A percentile compares a stretch with the other conserved stretches of the same genome.
phyloP scores from a whole-genome alignment of 2,797 vertebrate genomes.

The Melanogrammus aeglefinus region DNA sequence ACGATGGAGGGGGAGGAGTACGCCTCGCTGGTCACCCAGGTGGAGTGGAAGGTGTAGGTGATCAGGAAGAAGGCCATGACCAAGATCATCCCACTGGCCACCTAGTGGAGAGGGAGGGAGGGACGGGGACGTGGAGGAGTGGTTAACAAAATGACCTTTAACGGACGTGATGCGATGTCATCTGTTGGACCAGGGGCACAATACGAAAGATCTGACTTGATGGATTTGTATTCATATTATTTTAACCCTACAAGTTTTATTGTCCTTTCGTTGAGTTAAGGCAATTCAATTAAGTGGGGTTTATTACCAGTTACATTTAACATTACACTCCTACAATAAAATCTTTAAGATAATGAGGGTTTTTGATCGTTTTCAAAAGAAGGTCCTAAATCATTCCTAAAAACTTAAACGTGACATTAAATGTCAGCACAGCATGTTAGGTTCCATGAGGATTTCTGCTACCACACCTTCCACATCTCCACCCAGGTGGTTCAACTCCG shows the following conservation, averaged over 20 bases:
- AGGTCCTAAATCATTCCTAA: neutral
- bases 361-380: neutral
- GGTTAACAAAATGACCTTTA: neutral
- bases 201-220: neutral
- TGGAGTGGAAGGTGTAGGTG: constrained; percentile 98
- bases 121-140: neutral
- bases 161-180: neutral
- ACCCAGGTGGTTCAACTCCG: neutral
- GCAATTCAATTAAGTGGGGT: neutral
- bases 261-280: neutral
- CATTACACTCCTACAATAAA: no score
- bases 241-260: no score
- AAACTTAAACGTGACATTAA: neutral
- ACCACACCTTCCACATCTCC: neutral
- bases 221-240: neutral
- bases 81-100: constrained; percentile 98
- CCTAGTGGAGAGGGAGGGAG: constrained; percentile 64
- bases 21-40: constrained; percentile 98
- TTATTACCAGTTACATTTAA: no score
- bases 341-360: neutral
- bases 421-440: neutral
- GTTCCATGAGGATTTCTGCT: neutral
- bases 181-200: neutral
- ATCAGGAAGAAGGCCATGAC: constrained; percentile 99
- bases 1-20: constrained; percentile 98